Percentiles rank a stretch among this genome's conserved stretches.
Evolutionary conservation across 2,797 vertebrate species (phyloP).

Genomic region (Geotrypetes seraphini): DNA sequence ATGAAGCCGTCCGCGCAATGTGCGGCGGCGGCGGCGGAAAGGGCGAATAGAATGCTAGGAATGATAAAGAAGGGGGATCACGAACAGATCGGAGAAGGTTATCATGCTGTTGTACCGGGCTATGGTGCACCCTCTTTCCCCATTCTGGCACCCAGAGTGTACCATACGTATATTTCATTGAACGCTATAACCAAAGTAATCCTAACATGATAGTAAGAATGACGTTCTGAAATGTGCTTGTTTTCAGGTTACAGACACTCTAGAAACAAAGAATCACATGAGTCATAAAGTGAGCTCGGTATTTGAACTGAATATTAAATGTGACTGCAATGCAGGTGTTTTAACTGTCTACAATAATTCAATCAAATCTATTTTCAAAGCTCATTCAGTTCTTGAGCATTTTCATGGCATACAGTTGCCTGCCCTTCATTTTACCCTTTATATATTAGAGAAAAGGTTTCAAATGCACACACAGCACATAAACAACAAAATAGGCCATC

Average conservation of each 20-base stretch:
- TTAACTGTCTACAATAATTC: slow-evolving; percentile 27
- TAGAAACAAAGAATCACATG: slow-evolving; percentile 41
- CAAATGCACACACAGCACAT: no score
- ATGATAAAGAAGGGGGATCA: no score
- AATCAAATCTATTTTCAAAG: slow-evolving; percentile 8
- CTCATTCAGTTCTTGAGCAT: not conserved
- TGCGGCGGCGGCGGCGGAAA: no score
- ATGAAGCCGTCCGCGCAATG: no score
- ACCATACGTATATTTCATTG: not conserved
- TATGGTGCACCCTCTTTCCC: no score
- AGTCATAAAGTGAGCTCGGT: slow-evolving; percentile 39
- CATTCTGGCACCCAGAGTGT: not conserved
- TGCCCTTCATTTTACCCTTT: no score
- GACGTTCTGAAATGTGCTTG: slow-evolving; percentile 4
- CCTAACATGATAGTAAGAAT: slow-evolving; percentile 1
- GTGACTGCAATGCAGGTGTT: slow-evolving; percentile 50
- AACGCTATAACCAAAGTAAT: slow-evolving; percentile 8
- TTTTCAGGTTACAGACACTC: slow-evolving; percentile 20
- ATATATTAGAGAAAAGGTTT: no score
- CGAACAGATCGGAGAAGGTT: no score
- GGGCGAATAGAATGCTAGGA: no score
- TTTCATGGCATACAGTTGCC: no score
- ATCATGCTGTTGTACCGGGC: no score
- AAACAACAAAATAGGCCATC: no score
- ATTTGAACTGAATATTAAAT: slow-evolving; percentile 40